A percentile compares a stretch with the other conserved stretches of the same genome.
phyloP scores from a whole-genome alignment of 2,888 invertebrate genomes.

The Lydus trimaculatus region DNA sequence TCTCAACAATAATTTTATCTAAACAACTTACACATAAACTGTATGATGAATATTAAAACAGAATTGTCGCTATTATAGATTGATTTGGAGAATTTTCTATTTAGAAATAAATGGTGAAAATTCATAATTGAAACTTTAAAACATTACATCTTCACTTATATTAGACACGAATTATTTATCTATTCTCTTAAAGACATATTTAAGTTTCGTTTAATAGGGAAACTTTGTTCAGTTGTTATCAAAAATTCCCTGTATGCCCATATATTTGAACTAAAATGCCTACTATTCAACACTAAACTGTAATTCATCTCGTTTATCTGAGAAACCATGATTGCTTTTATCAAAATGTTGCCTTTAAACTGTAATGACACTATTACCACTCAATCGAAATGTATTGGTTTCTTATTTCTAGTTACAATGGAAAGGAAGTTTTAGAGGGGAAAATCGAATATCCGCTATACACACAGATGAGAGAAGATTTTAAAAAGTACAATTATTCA shows the following conservation, averaged over 20 bases:
- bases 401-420: neutral
- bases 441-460: neutral
- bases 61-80: neutral
- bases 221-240: conserved; percentile 8
- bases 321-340: conserved; percentile 4
- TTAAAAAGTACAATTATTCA: neutral
- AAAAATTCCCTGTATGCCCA: conserved; percentile 9
- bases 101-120: neutral
- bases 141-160: neutral
- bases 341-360: conserved; percentile 5
- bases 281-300: neutral
- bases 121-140: neutral
- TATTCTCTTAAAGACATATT: neutral
- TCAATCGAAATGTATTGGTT: conserved; percentile 4
- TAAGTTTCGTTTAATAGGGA: conserved; percentile 12
- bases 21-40: neutral
- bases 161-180: conserved; percentile 1
- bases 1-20: neutral
- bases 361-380: conserved; percentile 6
- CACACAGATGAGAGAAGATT: neutral
- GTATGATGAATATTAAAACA: neutral
- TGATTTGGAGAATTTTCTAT: no score
- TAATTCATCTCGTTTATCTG: conserved; percentile 9
- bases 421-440: neutral
- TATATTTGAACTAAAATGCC: conserved; percentile 12